A percentile compares a stretch with the other conserved stretches of the same genome.
Conservation (phyloP, 2,888 invertebrate genomes). For the Eristalinus aeneus region DNA sequence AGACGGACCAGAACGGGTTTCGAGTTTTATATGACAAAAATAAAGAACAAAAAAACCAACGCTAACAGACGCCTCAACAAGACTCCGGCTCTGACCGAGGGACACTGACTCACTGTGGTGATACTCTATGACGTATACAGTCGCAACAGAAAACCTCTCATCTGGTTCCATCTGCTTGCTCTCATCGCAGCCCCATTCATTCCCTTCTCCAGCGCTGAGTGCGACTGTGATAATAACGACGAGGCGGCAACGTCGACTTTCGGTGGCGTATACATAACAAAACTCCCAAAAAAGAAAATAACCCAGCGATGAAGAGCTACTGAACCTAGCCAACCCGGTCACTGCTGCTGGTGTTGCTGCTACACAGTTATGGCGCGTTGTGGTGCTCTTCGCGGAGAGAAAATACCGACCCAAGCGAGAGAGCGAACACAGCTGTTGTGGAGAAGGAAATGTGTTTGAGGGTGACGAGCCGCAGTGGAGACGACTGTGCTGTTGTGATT, state of each 20-base stretch:
- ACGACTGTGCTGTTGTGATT: background rate
- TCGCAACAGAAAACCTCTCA: constrained; percentile 27
- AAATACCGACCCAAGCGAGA: background rate
- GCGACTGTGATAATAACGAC: constrained; percentile 37
- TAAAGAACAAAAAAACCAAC: no score
- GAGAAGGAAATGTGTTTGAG: background rate
- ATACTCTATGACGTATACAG: constrained; percentile 27
- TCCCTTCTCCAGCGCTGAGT: constrained; percentile 44
- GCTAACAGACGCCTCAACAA: background rate
- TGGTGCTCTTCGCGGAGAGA: background rate
- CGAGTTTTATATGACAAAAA: constrained; percentile 37
- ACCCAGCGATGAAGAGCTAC: background rate
- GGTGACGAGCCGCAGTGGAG: background rate
- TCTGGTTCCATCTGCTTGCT: constrained; percentile 53
- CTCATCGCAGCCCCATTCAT: constrained; percentile 38
- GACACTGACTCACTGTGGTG: constrained; percentile 37
- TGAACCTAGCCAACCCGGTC: background rate
- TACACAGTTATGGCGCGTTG: background rate
- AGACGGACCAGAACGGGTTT: constrained; percentile 64
- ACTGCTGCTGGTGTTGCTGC: background rate
- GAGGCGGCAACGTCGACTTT: constrained; percentile 38
- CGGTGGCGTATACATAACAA: constrained; percentile 65
- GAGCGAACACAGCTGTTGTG: background rate
- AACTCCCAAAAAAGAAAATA: constrained; percentile 3
- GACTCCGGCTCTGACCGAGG: constrained; percentile 31